Conservation (phyloP, 2,888 invertebrate genomes). For the Eurytoma californica region DNA sequence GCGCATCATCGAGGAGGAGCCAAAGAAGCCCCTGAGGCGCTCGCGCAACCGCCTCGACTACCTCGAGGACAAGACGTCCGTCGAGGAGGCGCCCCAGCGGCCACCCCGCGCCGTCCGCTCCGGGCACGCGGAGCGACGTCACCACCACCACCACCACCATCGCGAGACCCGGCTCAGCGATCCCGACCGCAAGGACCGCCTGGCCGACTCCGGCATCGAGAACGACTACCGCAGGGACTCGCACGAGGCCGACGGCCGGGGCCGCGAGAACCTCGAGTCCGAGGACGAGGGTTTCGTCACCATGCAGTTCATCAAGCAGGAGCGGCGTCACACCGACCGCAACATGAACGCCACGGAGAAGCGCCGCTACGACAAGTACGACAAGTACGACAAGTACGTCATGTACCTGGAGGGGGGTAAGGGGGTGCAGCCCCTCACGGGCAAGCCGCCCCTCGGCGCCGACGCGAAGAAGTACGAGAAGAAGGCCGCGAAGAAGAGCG, state of each 20-base stretch:
- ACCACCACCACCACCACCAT: slow-evolving; percentile 65
- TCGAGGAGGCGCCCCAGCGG: slow-evolving; percentile 39
- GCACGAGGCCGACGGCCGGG: slow-evolving; percentile 67
- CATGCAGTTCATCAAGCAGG: slow-evolving; percentile 83
- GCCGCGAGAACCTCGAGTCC: slow-evolving; percentile 76
- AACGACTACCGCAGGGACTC: slow-evolving; percentile 87
- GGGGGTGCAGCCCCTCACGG: slow-evolving; percentile 59
- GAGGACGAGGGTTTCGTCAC: slow-evolving; percentile 84
- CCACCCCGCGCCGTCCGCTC: slow-evolving; percentile 25
- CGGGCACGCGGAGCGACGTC: slow-evolving; percentile 73
- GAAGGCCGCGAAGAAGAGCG: slow-evolving; percentile 70
- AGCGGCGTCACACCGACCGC: slow-evolving; percentile 84
- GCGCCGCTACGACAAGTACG: slow-evolving; percentile 66
- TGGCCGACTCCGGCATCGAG: slow-evolving; percentile 88
- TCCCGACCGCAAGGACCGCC: slow-evolving; percentile 78
- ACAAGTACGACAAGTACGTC: slow-evolving; percentile 65
- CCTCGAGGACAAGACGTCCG: slow-evolving; percentile 65
- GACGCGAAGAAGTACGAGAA: slow-evolving; percentile 72
- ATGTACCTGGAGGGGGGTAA: slow-evolving; percentile 48
- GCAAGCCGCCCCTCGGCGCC: slow-evolving; percentile 70
- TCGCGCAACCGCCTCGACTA: slow-evolving; percentile 67
- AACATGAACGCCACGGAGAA: slow-evolving; percentile 71
- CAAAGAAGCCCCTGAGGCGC: slow-evolving; percentile 67
- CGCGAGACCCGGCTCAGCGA: slow-evolving; percentile 72
- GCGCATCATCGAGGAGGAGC: slow-evolving; percentile 61